phyloP scores from a whole-genome alignment of 2,797 vertebrate species.

The Halcyon leucocephala region DNA sequence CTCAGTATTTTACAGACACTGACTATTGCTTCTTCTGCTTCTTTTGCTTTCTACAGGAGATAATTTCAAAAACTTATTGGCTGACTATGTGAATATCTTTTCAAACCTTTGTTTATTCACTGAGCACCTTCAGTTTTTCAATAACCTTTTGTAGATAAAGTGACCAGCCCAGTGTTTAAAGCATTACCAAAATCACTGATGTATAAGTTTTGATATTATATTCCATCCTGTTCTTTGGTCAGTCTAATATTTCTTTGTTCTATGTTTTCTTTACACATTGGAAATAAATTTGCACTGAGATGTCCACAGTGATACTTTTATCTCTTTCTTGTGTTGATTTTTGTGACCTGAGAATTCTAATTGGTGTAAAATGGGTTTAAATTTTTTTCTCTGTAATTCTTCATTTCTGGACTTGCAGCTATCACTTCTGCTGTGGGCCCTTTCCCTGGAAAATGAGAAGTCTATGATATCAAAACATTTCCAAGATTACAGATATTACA shows the following conservation, averaged over 20 bases:
- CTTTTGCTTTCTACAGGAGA: not conserved
- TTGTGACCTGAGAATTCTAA: not conserved
- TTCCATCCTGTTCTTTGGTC: not conserved
- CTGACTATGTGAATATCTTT: not conserved
- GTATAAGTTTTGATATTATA: not conserved
- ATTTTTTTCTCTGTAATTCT: not conserved
- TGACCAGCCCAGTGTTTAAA: not conserved
- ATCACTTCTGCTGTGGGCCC: not conserved
- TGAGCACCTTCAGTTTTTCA: not conserved
- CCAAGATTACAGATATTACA: not conserved
- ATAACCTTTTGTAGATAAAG: not conserved
- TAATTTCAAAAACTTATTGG: not conserved
- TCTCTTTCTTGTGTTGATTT: not conserved
- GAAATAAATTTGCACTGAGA: not conserved
- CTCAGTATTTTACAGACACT: not conserved
- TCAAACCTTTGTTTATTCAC: not conserved
- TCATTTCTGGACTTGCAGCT: not conserved
- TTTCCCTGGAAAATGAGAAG: not conserved
- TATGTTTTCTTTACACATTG: not conserved
- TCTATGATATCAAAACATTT: conserved; percentile 13
- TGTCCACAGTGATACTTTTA: not conserved
- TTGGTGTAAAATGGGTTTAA: not conserved
- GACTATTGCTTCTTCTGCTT: not conserved
- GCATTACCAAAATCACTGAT: not conserved
- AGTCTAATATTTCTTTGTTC: not conserved